Base-by-base conservation (phyloP, 2,888 invertebrate species). In the Antitype chi region DNA sequence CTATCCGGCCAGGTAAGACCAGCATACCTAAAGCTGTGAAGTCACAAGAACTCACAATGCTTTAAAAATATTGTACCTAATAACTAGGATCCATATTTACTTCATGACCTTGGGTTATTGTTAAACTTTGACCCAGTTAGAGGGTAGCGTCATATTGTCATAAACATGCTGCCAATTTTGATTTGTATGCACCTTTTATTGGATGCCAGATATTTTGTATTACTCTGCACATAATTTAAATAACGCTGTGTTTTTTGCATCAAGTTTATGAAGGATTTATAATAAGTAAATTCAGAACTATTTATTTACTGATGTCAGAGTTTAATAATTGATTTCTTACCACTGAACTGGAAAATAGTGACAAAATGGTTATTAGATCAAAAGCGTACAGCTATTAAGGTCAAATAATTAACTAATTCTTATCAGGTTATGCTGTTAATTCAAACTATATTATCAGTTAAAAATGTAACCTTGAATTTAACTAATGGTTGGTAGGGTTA, bases 1-100 rank as follows among this genome's bases (percentile, higher is more conserved):
- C 92, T 32, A 76, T 90, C 71, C 87, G 83, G 70, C 78, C 93
- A 92, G 95, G 95, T 95, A 93, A 87, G 84, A 70, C 43, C 55
- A 80, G 55, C 25, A 15, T 25, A 53, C 15, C 11, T n/a, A 55
- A 38, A 53, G 32, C n/a, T 57, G 63, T 52, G 1, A 57, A 53
- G 8, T 55, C 53, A 38, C 52, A 38, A 43, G 1, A 57, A 53
- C 11, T 55, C 53, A 28, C 57, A 38, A 47, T 57, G 17, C 25
- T 17, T 8, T 38, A 49, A n/a, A 53, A 62, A 69, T 77, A 20
- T 38, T 17, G 23, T 32, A 49, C 23, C 23, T 47, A 0, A 0
- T n/a, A 9, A 15, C 43, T 69, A 49, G 0, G 28, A 25, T 5
- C 32, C 6, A 5, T 49, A 70, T 73, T 59, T 28, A 63, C 9